Conservation (phyloP, 2,797 vertebrate species). For the Moxostoma hubbsi region DNA sequence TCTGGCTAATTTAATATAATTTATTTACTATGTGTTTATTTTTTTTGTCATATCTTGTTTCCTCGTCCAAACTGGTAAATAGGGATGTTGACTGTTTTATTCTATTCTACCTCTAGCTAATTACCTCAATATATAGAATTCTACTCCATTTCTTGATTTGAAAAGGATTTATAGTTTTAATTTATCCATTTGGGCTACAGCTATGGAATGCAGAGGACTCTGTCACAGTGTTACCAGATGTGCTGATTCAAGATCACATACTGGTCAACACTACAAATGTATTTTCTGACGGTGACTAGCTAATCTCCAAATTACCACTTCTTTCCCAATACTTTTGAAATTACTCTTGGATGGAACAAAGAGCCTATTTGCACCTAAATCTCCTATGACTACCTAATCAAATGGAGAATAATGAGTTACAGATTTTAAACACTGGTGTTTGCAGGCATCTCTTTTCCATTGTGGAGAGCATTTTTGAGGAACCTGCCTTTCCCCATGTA, state of each 20-base stretch:
- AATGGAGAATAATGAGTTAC: not conserved
- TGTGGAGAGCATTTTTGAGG: not conserved
- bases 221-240: not conserved
- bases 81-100: constrained; percentile 29
- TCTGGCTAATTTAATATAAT: not conserved
- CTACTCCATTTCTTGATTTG: not conserved
- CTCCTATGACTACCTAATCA: not conserved
- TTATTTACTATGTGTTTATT: not conserved
- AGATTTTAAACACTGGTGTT: not conserved
- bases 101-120: constrained; percentile 51
- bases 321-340: not conserved
- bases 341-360: not conserved
- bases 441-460: constrained; percentile 7
- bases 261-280: not conserved
- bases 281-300: constrained; percentile 12
- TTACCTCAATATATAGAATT: constrained; percentile 20
- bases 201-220: constrained; percentile 4
- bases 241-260: constrained; percentile 2
- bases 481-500: not conserved
- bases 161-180: constrained; percentile 5
- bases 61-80: constrained; percentile 21
- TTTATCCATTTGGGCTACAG: not conserved
- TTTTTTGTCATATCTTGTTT: constrained; percentile 1
- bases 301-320: constrained; percentile 31
- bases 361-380: not conserved